Evolutionary conservation across 2,797 vertebrate species (phyloP).

Genomic region (Distichodus sexfasciatus): DNA sequence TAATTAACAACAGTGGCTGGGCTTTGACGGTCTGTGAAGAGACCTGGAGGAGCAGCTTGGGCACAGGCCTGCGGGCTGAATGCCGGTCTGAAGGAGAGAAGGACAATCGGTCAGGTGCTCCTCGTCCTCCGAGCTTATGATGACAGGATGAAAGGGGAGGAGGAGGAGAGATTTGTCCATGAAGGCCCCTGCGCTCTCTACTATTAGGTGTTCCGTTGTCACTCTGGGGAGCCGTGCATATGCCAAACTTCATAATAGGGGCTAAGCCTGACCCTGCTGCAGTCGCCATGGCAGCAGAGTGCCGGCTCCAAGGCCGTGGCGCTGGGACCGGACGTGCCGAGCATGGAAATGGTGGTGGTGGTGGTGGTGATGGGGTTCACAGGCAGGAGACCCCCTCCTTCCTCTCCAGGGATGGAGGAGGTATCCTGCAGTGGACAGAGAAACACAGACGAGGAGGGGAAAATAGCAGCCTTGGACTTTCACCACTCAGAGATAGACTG

Average conservation of each 20-base stretch:
- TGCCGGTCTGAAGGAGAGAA: neutral
- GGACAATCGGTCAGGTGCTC: neutral
- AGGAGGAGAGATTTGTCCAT: conserved; percentile 19
- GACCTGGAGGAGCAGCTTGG: neutral
- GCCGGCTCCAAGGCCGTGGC: conserved; percentile 68
- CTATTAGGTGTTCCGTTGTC: conserved; percentile 34
- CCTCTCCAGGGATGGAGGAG: neutral
- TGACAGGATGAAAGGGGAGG: conserved; percentile 1
- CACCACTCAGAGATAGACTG: neutral
- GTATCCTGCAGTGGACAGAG: neutral
- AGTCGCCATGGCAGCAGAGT: conserved; percentile 79
- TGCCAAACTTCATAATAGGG: conserved; percentile 54
- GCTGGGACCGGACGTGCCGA: conserved; percentile 70
- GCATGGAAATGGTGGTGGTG: conserved; percentile 73
- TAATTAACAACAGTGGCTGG: neutral
- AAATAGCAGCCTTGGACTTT: neutral
- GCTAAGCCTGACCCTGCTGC: conserved; percentile 61
- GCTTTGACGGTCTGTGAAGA: neutral
- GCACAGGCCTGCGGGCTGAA: neutral
- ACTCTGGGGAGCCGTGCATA: conserved; percentile 26
- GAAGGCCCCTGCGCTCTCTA: neutral
- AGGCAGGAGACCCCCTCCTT: neutral
- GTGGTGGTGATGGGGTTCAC: too few relatives aligned
- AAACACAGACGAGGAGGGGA: neutral
- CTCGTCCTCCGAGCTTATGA: neutral